Evolutionary conservation across 2,797 vertebrate species (phyloP).

Genomic region (Phataginus tricuspis): DNA sequence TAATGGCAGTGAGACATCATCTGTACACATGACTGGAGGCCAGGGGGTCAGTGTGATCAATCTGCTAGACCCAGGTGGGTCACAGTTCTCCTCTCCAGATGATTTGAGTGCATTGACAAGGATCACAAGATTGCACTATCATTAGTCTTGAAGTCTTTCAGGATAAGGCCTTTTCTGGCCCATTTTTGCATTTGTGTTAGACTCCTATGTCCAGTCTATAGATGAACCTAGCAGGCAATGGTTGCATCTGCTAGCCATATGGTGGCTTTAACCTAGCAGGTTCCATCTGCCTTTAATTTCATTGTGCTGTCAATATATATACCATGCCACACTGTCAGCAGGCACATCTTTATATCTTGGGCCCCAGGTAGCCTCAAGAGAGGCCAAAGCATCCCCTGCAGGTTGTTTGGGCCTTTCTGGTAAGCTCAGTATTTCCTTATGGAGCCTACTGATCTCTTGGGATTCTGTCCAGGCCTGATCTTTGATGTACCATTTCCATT

Average conservation of each 20-base stretch:
- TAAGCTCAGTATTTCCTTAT: background rate
- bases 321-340: background rate
- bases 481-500: background rate
- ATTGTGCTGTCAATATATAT: background rate
- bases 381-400: background rate
- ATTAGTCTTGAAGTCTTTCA: background rate
- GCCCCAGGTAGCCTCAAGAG: background rate
- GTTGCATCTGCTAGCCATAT: background rate
- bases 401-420: background rate
- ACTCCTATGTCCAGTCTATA: background rate
- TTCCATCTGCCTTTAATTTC: background rate
- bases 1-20: background rate
- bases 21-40: background rate
- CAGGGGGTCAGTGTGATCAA: background rate
- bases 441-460: background rate
- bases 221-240: background rate
- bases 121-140: background rate
- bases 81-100: background rate
- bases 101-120: background rate
- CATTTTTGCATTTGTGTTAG: background rate
- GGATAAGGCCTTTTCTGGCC: background rate
- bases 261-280: background rate
- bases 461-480: background rate
- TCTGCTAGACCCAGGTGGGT: background rate
- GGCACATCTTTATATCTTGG: background rate